Base-by-base conservation (phyloP, 2,113 vertebrate genomes). In the Collichthys lucidus region DNA sequence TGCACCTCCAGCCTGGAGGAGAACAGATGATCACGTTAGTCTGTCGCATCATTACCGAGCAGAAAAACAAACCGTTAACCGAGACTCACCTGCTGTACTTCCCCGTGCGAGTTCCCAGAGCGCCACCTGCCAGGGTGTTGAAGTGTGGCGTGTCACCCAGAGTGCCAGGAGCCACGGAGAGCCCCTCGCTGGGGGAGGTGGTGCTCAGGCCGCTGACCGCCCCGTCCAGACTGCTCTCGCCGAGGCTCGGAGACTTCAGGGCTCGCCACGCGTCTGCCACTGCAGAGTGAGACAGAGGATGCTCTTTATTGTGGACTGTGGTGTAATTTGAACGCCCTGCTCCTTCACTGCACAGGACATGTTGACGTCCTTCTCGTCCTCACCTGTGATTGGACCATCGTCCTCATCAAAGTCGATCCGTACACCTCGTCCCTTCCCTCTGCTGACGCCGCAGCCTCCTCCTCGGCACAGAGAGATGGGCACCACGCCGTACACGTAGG, bases 371-470 rank as follows among this genome's bases (percentile, higher is more conserved):
- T 40, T 40, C 35, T 40, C 35, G 7, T 40, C 9, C 35, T 92
- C 91, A 99, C 98, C 98, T 94, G 98, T 99, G 92, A 99, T 98
- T 1, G 98, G 98, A 26, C 98, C 98, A 12, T 99, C 97, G 26
- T 99, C 98, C 83, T 99, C 98, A 42, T 99, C 97, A 82, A 99
- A 99, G 91, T 99, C 98, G 17, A 99, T 99, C 82, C 98, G 96
- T 16, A 99, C 97, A 0, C 98, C 98, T 22, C 98, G 96, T 0
- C 98, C 98, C 0, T 98, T 98, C 83, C 97, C 98, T 14, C 98
- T 95, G 94, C 98, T 99, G 42, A 99, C 98, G 0, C 98, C 98
- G 22, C 98, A 99, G 84, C 98, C 98, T 0, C 98, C 98, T 0
- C 98, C 98, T 4, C 98, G 96, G 90, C 98, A 99, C 89, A 99